These are phyloP conservation scores for Styela plicata DNA, from an alignment of 23 tunicate species.

Conservation along the genomic window DNA sequence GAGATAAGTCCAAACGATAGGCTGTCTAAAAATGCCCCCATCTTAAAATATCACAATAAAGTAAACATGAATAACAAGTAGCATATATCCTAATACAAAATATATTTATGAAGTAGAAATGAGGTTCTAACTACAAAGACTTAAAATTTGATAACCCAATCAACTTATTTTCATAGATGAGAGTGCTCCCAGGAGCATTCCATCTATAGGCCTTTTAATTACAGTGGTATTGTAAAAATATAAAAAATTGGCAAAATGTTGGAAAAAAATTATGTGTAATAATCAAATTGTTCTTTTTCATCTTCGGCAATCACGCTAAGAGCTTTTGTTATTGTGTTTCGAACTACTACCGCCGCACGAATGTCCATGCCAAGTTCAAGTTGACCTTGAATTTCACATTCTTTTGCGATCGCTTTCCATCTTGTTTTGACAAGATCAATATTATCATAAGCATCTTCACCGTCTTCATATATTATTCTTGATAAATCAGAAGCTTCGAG, in stretches of 20 bases:
- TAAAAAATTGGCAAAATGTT: not conserved
- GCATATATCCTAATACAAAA: too few relatives aligned
- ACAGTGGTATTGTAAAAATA: not conserved
- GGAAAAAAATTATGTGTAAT: constrained; percentile 56
- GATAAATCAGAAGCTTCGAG: constrained; percentile 23
- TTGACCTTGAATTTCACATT: constrained; percentile 34
- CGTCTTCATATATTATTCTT: constrained; percentile 51
- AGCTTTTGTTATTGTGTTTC: constrained; percentile 33
- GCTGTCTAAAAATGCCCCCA: too few relatives aligned
- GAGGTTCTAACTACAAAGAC: too few relatives aligned
- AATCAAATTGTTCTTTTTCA: constrained; percentile 87
- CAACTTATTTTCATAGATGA: too few relatives aligned
- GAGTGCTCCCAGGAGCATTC: not conserved
- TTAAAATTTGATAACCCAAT: too few relatives aligned
- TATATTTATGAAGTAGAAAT: too few relatives aligned
- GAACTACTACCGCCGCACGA: constrained; percentile 50
- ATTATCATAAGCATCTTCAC: constrained; percentile 33
- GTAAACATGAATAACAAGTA: too few relatives aligned
- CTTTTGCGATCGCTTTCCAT: constrained; percentile 46
- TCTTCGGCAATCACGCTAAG: constrained; percentile 56
- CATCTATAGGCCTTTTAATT: not conserved
- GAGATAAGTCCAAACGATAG: too few relatives aligned
- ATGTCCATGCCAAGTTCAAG: constrained; percentile 52
- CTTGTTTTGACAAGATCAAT: constrained; percentile 19
- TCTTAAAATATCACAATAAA: too few relatives aligned